A percentile compares a stretch with the other conserved stretches of the same genome.
Evolutionary conservation across 2,797 vertebrate species (phyloP).

Genomic region (Spinus pinus): DNA sequence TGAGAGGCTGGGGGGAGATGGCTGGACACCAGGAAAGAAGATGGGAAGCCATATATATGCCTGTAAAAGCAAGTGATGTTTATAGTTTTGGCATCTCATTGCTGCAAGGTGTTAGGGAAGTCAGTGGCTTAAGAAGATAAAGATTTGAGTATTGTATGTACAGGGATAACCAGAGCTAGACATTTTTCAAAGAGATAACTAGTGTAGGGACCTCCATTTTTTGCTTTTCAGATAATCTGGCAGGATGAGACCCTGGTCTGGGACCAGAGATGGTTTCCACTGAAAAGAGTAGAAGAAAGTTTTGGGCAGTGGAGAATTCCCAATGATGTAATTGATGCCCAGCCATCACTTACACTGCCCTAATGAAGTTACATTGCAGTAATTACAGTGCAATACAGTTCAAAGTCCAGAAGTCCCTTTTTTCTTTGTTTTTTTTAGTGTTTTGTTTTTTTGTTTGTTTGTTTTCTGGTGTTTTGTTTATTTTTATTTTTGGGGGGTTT

Average conservation of each 20-base stretch:
- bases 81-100: not conserved
- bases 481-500: not conserved
- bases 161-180: not conserved
- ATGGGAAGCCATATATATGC: not conserved
- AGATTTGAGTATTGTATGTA: not conserved
- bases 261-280: not conserved
- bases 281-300: not conserved
- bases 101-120: not conserved
- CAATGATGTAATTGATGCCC: not conserved
- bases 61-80: not conserved
- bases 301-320: not conserved
- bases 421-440: not conserved
- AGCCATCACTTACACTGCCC: rapidly evolving
- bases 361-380: not conserved
- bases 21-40: not conserved
- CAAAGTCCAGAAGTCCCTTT: not conserved
- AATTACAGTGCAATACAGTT: not conserved
- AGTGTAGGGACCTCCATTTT: not conserved
- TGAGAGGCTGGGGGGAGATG: not conserved
- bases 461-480: not conserved
- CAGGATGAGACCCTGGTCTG: not conserved
- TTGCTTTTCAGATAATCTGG: not conserved
- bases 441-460: not conserved
- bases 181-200: not conserved
- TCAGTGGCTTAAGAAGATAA: not conserved